Base-by-base conservation (phyloP, 2,888 invertebrate species). In the Leptinotarsa rubiginosa region DNA sequence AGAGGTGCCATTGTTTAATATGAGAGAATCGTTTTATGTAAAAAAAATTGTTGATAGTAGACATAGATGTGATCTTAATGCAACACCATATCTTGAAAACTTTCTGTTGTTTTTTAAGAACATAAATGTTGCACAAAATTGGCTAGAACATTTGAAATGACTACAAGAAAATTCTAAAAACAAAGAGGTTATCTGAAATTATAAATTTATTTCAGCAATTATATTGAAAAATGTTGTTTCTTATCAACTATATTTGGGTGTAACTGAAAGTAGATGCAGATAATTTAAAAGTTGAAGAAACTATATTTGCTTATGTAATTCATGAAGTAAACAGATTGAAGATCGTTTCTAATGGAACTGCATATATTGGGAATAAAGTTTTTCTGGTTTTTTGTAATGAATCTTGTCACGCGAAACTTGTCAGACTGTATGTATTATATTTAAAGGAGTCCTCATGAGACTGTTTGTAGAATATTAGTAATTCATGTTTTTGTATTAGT, bases 361-460 rank as follows among this genome's bases (percentile, higher is more conserved):
- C 41, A 41, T 41, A 31, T 31, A 41, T 41, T 41, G 12, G 41
- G 0, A 41, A 41, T 41, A 41, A 41, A 50, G n/a, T 50, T 50
- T 15, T 50, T n/a, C 15, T 15, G n/a, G 2, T 5, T 20, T 65
- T 41, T 65, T 56, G 4, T 22, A 22, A 12, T 56, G 22, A 56
- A 56, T 56, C 15, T 15, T 56, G 22, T 20, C 4, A 20, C 22
- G 4, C 12, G 20, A 56, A 56, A 56, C 13, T 56, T 56, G 56
- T 52, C 12, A 18, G 65, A 52, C 65, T 76, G 73, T 74, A 76
- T 74, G 73, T 76, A 71, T 68, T 59, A 67, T 74, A 47, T 75
- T 76, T 75, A 70, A 73, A 70, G 73, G 69, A 75, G 71, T 77
- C 74, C 67, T 70, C 25, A 73, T 69, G 73, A 75, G 75, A 76